These are phyloP conservation scores for Apamea anceps DNA, from an alignment of 2,888 invertebrate genomes.

Conservation along the genomic window DNA sequence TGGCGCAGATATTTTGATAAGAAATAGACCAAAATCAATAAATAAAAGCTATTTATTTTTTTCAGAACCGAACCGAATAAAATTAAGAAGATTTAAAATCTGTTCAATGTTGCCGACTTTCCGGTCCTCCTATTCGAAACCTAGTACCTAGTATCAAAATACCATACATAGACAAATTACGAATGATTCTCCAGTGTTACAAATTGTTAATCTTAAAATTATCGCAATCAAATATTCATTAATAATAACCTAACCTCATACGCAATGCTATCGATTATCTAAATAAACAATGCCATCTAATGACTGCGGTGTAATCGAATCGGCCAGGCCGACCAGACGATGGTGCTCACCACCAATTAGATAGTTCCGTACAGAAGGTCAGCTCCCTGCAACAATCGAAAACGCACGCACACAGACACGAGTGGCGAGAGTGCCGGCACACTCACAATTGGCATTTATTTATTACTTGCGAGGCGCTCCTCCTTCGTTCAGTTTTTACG, in stretches of 20 bases:
- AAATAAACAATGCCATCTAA: conserved; percentile 66
- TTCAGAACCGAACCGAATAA: not conserved
- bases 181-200: not conserved
- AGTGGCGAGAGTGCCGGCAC: too few relatives aligned
- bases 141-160: not conserved
- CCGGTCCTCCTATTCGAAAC: too few relatives aligned
- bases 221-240: not conserved
- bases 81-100: not conserved
- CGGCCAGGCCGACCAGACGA: conserved; percentile 32
- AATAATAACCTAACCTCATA: conserved; percentile 12
- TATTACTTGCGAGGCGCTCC: too few relatives aligned
- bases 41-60: not conserved
- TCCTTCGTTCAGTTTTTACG: too few relatives aligned
- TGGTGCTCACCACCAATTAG: conserved; percentile 8
- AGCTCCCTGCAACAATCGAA: not conserved
- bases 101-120: not conserved
- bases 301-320: conserved; percentile 55
- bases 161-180: not conserved
- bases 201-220: not conserved
- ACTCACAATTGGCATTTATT: too few relatives aligned
- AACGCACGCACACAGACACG: too few relatives aligned
- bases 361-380: conserved; percentile 2
- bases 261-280: conserved; percentile 31
- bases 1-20: not conserved
- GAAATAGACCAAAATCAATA: not conserved